Conservation (phyloP, 2,888 invertebrate genomes). For the Aspidiotus destructor region DNA sequence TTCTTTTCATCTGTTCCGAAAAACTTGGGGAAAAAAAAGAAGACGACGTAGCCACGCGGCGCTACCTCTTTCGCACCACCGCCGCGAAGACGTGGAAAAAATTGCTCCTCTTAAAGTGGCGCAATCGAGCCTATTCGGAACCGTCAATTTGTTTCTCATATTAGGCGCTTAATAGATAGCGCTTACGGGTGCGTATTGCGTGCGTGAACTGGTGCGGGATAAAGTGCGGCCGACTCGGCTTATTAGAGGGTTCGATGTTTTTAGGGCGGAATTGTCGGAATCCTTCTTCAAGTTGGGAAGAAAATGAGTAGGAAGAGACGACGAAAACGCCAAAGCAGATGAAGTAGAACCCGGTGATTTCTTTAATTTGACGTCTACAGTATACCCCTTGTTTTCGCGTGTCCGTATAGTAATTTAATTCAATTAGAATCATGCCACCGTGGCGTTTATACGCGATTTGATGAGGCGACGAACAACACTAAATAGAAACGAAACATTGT, state of each 20-base stretch:
- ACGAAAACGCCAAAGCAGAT: background rate
- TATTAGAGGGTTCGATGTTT: constrained; percentile 26
- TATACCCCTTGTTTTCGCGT: constrained; percentile 18
- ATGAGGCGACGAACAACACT: background rate
- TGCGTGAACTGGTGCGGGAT: constrained; percentile 8
- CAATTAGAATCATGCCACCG: constrained; percentile 32
- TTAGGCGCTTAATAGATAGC: constrained; percentile 16
- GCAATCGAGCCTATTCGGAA: background rate
- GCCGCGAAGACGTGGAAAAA: background rate
- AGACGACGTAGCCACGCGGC: background rate
- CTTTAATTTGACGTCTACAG: constrained; percentile 23
- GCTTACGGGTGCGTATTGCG: constrained; percentile 25
- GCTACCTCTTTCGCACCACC: background rate
- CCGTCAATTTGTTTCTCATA: constrained; percentile 2
- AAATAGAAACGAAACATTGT: background rate
- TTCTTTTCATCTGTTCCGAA: too few species aligned
- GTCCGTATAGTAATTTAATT: constrained; percentile 30
- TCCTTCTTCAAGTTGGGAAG: constrained; percentile 11
- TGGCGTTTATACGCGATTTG: constrained; percentile 21
- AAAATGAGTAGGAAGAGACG: background rate
- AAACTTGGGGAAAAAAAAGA: too few species aligned
- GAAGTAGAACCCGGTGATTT: constrained; percentile 19
- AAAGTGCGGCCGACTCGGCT: constrained; percentile 26
- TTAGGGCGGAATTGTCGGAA: constrained; percentile 26
- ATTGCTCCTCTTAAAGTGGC: background rate